Percentiles rank a stretch among this genome's conserved stretches.
phyloP scores from a whole-genome alignment of 2,113 vertebrate genomes.

The Urocynchramus pylzowi region DNA sequence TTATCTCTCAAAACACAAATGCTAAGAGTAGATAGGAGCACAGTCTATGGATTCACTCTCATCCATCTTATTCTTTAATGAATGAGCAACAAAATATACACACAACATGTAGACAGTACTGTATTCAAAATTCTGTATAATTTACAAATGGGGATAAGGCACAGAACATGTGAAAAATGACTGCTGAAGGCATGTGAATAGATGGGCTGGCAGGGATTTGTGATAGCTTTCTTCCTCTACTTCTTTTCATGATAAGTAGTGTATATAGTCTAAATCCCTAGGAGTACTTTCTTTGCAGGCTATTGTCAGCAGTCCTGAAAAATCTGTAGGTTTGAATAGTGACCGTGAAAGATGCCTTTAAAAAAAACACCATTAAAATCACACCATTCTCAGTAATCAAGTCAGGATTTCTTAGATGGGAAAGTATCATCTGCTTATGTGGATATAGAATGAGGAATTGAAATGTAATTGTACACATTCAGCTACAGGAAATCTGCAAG shows the following conservation, averaged over 20 bases:
- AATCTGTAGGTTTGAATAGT: neutral
- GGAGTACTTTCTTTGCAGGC: neutral
- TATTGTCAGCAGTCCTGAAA: neutral
- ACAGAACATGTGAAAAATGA: neutral
- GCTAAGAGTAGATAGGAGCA: neutral
- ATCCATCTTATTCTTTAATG: neutral
- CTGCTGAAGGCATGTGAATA: neutral
- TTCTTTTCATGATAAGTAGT: neutral
- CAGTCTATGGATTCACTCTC: neutral
- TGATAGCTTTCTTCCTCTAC: neutral
- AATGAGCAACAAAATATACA: neutral
- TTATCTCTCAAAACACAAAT: neutral
- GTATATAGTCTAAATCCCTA: neutral
- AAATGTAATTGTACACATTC: neutral
- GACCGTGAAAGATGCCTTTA: neutral
- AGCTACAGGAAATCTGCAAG: neutral
- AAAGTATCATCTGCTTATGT: neutral
- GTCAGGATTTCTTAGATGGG: neutral
- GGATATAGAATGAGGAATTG: neutral
- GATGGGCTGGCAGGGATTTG: neutral
- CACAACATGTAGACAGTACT: neutral
- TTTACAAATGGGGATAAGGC: neutral
- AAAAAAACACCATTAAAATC: neutral
- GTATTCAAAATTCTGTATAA: neutral
- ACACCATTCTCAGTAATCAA: neutral